Conservation (phyloP, 1,140 invertebrate species). For the Camponotus pennsylvanicus region DNA sequence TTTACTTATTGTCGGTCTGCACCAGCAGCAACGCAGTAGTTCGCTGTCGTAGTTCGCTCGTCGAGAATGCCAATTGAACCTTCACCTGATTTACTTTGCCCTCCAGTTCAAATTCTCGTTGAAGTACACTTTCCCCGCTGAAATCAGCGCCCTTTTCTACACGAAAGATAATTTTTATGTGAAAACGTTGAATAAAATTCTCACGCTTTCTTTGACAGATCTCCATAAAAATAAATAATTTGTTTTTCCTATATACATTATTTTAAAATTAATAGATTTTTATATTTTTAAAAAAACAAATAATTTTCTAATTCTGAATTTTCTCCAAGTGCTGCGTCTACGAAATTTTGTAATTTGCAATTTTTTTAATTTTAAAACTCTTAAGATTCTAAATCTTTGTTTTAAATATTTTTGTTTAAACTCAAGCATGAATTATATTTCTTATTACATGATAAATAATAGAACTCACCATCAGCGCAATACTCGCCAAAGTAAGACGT, state of each 20-base stretch:
- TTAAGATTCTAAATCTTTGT: background rate
- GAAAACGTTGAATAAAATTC: background rate
- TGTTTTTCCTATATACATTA: background rate
- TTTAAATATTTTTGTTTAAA: background rate
- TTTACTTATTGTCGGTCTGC: constrained; percentile 93
- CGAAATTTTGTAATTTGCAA: background rate
- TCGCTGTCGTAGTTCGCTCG: constrained; percentile 90
- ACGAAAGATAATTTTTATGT: constrained; percentile 86
- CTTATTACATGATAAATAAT: background rate
- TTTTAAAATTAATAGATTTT: background rate
- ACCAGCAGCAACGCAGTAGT: constrained; percentile 92
- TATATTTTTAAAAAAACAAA: background rate
- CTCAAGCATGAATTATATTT: background rate
- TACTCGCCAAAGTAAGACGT: constrained; percentile 95
- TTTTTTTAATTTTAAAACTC: background rate
- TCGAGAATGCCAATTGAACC: constrained; percentile 94
- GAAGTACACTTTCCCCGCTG: constrained; percentile 93
- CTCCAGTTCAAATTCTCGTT: constrained; percentile 91
- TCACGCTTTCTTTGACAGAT: background rate
- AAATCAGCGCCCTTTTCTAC: constrained; percentile 95
- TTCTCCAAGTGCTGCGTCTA: background rate
- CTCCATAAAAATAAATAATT: background rate
- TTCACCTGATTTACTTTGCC: constrained; percentile 91
- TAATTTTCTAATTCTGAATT: constrained; percentile 4
- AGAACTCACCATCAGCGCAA: constrained; percentile 87